Evolutionary conservation across 2,888 invertebrate genomes (phyloP), one percentile per base, ranked within the genome.

Genomic region (Iselma pallidipennis): DNA sequence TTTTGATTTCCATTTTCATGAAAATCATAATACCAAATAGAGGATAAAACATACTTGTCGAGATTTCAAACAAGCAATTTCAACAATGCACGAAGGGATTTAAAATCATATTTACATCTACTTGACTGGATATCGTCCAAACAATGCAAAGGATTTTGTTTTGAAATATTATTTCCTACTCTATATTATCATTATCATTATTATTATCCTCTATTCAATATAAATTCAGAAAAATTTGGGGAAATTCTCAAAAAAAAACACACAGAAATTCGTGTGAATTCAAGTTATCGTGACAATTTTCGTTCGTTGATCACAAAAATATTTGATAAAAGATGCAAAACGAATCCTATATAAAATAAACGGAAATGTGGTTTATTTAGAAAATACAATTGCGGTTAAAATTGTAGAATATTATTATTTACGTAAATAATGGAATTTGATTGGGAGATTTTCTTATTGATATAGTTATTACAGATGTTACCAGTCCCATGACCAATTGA

Each of bases 401-500:
- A 54, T 57, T 61, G 57, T 48, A 9, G 57, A 49, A 52, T n/a
- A n/a, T n/a, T n/a, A n/a, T 61, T 61, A 61, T 60, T 60, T 56
- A 56, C 52, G 56, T 57, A 61, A 61, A 61, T 55, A 49, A 59
- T 61, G 55, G 52, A 56, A 55, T 52, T 60, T 52, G 37, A 57
- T 61, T 21, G 42, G 21, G 21, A 21, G 21, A 42, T 21, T 21
- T 49, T 53, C 51, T 33, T 54, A 14, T 56, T 57, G 42, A 19
- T 25, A 19, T 7, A 37, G 50, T 59, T 50, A 33, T 42, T 55
- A 28, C 51, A 37, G 55, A 55, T 50, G 51, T 33, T 51, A 50
- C 49, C 10, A 57, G 57, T 65, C 66, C 66, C 66, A 66, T 68
- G 68, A 66, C 66, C 61, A 68, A 66, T 68, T 65, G 68, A 68